phyloP scores from a whole-genome alignment of 1,140 invertebrate genomes.

The Caerostris darwini region DNA sequence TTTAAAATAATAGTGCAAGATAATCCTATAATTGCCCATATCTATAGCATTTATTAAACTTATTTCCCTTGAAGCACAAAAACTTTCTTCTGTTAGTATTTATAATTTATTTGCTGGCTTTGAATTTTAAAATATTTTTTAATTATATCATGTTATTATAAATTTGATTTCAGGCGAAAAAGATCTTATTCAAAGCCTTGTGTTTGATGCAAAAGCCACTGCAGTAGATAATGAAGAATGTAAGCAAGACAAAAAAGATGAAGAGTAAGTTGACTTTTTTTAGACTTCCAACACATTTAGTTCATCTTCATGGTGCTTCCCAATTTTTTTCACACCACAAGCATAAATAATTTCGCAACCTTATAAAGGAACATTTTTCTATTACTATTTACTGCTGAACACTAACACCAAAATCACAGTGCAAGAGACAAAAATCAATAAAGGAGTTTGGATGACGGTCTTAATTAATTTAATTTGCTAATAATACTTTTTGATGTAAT shows the following conservation, averaged over 20 bases:
- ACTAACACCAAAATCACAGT: too few species aligned
- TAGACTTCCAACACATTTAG: background rate
- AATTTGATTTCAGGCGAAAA: slow-evolving; percentile 87
- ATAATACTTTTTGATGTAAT: too few species aligned
- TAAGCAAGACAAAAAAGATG: background rate
- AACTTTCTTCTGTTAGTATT: background rate
- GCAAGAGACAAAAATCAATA: too few species aligned
- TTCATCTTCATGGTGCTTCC: background rate
- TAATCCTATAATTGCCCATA: too few species aligned
- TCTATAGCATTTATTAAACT: background rate
- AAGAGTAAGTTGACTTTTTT: slow-evolving; percentile 52
- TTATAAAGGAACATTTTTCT: too few species aligned
- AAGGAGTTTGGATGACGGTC: too few species aligned
- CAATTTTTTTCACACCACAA: too few species aligned
- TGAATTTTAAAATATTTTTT: background rate
- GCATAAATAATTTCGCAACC: too few species aligned
- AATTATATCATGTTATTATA: background rate
- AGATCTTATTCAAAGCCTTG: slow-evolving; percentile 89
- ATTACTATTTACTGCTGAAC: too few species aligned
- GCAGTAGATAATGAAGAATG: slow-evolving; percentile 55
- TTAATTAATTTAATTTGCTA: too few species aligned
- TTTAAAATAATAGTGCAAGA: too few species aligned
- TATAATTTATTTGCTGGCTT: background rate
- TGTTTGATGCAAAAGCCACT: slow-evolving; percentile 87
- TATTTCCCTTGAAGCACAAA: background rate